These are phyloP conservation scores for Drosophila atripex DNA, from an alignment of 2,888 invertebrate species.

Conservation along the genomic window DNA sequence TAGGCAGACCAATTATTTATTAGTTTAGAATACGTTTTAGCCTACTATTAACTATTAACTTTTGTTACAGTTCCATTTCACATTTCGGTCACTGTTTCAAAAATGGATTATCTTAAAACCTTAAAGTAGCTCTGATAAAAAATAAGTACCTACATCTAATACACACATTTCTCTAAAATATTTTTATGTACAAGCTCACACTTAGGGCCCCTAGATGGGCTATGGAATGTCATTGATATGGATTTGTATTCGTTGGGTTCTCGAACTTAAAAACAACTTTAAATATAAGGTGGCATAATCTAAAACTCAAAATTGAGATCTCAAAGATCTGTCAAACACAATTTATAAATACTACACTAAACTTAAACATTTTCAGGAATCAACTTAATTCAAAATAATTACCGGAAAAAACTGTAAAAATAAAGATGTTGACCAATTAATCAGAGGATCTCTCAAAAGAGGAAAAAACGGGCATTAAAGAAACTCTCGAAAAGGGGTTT, in stretches of 20 bases:
- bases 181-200: conserved; percentile 31
- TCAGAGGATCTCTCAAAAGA: neutral
- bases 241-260: conserved; percentile 81
- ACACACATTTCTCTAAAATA: conserved; percentile 4
- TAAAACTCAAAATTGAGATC: conserved; percentile 61
- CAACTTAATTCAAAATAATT: conserved; percentile 14
- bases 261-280: conserved; percentile 56
- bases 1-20: neutral
- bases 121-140: neutral
- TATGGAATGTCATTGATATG: conserved; percentile 81
- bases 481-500: no score
- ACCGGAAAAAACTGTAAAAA: conserved; percentile 12
- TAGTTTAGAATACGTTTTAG: neutral
- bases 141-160: conserved; percentile 4
- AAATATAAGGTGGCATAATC: conserved; percentile 16
- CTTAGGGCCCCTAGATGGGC: conserved; percentile 35
- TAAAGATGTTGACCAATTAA: neutral
- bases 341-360: conserved; percentile 51
- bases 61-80: conserved; percentile 8
- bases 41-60: conserved; percentile 1
- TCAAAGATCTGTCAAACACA: conserved; percentile 64
- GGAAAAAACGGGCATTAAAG: no score
- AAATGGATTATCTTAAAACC: neutral
- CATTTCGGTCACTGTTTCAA: neutral
- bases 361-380: conserved; percentile 11